These are phyloP conservation scores for Anarrhichthys ocellatus DNA, from an alignment of 2,113 vertebrate genomes.

Conservation along the genomic window DNA sequence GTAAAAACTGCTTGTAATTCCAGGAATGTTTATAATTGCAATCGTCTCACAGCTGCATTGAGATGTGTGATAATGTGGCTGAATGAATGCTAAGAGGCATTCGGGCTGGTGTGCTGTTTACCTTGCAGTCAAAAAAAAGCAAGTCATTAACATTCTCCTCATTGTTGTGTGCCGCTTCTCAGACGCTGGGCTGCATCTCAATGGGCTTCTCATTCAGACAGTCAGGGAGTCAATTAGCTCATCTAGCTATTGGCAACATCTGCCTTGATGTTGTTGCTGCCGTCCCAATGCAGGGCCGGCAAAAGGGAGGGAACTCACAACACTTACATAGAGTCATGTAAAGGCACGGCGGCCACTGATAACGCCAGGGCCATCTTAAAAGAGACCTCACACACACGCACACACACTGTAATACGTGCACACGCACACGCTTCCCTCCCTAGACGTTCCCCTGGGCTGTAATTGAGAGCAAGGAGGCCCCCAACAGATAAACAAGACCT, in stretches of 20 bases:
- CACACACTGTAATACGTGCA: constrained; percentile 4
- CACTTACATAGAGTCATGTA: constrained; percentile 21
- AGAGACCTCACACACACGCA: constrained; percentile 38
- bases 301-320: constrained; percentile 21
- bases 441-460: constrained; percentile 53
- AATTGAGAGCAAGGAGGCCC: constrained; percentile 64
- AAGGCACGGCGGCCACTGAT: constrained; percentile 20
- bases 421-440: background rate
- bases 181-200: constrained; percentile 65
- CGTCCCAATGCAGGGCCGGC: background rate
- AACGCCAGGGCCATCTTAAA: constrained; percentile 34
- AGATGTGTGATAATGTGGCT: constrained; percentile 58
- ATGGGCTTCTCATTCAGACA: constrained; percentile 68
- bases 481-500: constrained; percentile 77
- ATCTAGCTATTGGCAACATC: constrained; percentile 61
- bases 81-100: constrained; percentile 54
- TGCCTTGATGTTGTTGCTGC: constrained; percentile 50
- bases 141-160: constrained; percentile 75
- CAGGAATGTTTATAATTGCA: constrained; percentile 51
- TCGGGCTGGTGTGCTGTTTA: constrained; percentile 61
- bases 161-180: constrained; percentile 61
- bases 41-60: constrained; percentile 40
- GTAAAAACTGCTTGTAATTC: constrained; percentile 41
- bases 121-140: constrained; percentile 59
- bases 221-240: constrained; percentile 72